Base-by-base conservation (phyloP, 2,797 vertebrate genomes). In the Pipistrellus nathusii region DNA sequence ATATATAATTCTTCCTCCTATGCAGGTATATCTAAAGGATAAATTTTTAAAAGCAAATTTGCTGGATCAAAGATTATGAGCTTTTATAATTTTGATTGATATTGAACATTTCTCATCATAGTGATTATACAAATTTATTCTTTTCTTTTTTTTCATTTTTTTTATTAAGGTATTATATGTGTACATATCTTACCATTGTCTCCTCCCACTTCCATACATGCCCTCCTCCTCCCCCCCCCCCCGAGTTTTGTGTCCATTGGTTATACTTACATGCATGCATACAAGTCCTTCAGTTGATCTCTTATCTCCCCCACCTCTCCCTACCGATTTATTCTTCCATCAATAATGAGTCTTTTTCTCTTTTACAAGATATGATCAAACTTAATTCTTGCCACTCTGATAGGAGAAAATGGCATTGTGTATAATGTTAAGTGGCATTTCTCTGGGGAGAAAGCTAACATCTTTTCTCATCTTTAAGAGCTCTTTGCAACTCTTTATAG, bases 31-130 rank as follows among this genome's bases (percentile, higher is more conserved):
- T 44, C 78, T 93, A 8, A 46, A 71, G 46, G 66, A 41, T 62
- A 62, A 38, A 48, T 75, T 91, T 83, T 69, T 71, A 82, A 69
- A 91, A 48, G 35, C 51, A 76, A 68, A 62, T 88, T 53, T 75
- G 1, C 32, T 59, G 30, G 87, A 27, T 93, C 72, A 91, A 85
- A 87, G 85, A 44, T 87, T 57, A 53, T 30, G 18, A 21, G 30
- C 25, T 78, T 91, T 93, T 88, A 38, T 95, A 71, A 91, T 89
- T 94, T 27, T 94, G 71, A 53, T 82, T 14, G 11, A 7, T 81
- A 64, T 66, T n/a, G 59, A 73, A 93, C 64, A 87, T 95, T 88
- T 68, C 88, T 97, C 77, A 41, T 82, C 48, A 27, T 25, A 80
- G 55, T 91, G 69, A 88, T 85, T 27, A 86, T 46, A 75, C 10